Conservation (phyloP, 2,113 vertebrate species). For the Coptodon rendalli region DNA sequence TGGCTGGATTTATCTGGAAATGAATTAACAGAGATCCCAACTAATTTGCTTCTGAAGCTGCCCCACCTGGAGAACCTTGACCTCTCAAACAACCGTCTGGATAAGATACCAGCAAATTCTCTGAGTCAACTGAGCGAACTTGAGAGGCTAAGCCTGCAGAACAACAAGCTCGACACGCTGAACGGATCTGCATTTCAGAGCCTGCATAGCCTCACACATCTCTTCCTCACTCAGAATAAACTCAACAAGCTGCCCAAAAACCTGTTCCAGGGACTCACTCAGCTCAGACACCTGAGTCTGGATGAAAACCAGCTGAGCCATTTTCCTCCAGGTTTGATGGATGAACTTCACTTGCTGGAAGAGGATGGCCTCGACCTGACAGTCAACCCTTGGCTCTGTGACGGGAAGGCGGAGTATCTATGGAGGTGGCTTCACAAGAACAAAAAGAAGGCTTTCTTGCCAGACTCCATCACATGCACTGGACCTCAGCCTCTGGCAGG, state of each 20-base stretch:
- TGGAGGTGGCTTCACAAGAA: conserved; percentile 62
- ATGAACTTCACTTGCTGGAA: conserved; percentile 45
- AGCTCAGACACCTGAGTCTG: conserved; percentile 64
- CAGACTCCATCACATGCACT: conserved; percentile 38
- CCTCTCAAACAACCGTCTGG: conserved; percentile 74
- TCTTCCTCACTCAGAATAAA: conserved; percentile 75
- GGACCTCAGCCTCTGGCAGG: conserved; percentile 40
- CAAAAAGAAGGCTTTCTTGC: conserved; percentile 24
- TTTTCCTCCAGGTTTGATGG: conserved; percentile 52
- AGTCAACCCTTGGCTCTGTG: conserved; percentile 79
- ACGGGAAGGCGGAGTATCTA: conserved; percentile 55
- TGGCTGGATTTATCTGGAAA: conserved; percentile 78
- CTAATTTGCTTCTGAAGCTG: conserved; percentile 51
- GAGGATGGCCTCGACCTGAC: conserved; percentile 72
- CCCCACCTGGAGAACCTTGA: conserved; percentile 67
- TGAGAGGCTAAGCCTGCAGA: conserved; percentile 70
- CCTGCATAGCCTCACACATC: conserved; percentile 45
- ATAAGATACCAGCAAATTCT: conserved; percentile 27
- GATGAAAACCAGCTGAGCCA: conserved; percentile 72
- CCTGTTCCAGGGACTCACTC: conserved; percentile 49
- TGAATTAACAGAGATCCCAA: conserved; percentile 44
- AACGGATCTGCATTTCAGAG: conserved; percentile 19
- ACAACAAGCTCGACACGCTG: conserved; percentile 69
- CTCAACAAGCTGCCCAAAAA: conserved; percentile 48
- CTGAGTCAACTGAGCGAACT: conserved; percentile 53